phyloP scores from a whole-genome alignment of 2,113 vertebrate species.

The Passerina amoena region DNA sequence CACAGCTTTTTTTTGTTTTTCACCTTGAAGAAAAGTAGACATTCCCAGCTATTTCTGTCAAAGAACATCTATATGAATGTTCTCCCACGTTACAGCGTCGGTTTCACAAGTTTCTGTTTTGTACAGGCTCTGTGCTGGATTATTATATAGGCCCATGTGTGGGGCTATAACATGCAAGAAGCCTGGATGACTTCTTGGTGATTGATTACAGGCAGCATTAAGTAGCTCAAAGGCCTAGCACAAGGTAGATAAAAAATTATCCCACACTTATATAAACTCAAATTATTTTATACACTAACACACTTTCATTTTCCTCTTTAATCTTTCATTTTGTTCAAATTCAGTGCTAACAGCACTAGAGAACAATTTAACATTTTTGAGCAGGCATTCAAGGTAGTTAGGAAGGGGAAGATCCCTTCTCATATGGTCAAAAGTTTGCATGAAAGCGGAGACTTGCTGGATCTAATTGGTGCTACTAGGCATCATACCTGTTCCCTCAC shows the following conservation, averaged over 20 bases:
- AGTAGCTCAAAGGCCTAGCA: neutral
- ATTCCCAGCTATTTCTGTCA: neutral
- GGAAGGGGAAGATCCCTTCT: neutral
- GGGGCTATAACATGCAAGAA: neutral
- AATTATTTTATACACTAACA: neutral
- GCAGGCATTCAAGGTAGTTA: neutral
- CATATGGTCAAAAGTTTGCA: neutral
- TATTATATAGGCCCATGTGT: neutral
- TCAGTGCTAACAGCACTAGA: neutral
- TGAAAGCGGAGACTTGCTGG: neutral
- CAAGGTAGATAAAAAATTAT: neutral
- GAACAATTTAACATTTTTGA: neutral
- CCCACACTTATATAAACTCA: neutral
- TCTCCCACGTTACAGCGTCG: neutral
- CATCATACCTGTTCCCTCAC: neutral
- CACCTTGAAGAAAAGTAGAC: neutral
- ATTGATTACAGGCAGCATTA: neutral
- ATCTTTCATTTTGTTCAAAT: neutral
- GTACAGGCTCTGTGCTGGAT: neutral
- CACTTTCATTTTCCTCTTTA: neutral
- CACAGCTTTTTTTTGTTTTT: neutral
- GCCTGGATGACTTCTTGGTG: neutral
- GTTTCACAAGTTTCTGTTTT: neutral
- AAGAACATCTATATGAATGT: neutral
- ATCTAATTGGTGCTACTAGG: neutral